phyloP scores from a whole-genome alignment of 2,113 vertebrate species.

The Oreotrochilus melanogaster region DNA sequence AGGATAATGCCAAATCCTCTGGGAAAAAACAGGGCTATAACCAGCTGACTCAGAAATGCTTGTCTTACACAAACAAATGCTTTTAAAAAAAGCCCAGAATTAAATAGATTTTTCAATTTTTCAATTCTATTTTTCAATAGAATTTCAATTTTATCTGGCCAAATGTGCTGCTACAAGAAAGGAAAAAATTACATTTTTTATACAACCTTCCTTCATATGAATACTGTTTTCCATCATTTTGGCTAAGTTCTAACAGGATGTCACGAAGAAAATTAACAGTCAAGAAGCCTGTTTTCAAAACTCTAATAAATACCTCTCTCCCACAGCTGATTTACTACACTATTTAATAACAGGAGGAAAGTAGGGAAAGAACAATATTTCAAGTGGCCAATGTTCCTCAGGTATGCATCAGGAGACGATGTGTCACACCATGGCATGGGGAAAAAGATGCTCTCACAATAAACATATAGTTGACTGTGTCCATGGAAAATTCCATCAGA shows the following conservation, averaged over 20 bases:
- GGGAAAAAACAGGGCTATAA: neutral
- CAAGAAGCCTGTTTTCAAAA: neutral
- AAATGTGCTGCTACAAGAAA: neutral
- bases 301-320: neutral
- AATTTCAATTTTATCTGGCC: neutral
- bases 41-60: neutral
- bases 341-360: neutral
- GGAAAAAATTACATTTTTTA: neutral
- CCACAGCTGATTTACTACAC: neutral
- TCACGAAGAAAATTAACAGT: neutral
- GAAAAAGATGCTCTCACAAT: neutral
- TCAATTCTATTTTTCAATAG: too few species aligned
- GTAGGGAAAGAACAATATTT: neutral
- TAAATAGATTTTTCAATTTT: neutral
- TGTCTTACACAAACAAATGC: neutral
- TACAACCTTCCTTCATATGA: neutral
- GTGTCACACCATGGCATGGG: neutral
- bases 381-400: neutral
- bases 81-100: rapidly evolving
- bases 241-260: neutral
- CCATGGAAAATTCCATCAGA: neutral
- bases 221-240: neutral
- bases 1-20: neutral
- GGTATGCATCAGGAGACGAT: neutral
- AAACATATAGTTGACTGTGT: neutral